Evolutionary conservation across 2,797 vertebrate species (phyloP), one percentile per base, ranked within the genome.

Genomic region (Sarcophilus harrisii): DNA sequence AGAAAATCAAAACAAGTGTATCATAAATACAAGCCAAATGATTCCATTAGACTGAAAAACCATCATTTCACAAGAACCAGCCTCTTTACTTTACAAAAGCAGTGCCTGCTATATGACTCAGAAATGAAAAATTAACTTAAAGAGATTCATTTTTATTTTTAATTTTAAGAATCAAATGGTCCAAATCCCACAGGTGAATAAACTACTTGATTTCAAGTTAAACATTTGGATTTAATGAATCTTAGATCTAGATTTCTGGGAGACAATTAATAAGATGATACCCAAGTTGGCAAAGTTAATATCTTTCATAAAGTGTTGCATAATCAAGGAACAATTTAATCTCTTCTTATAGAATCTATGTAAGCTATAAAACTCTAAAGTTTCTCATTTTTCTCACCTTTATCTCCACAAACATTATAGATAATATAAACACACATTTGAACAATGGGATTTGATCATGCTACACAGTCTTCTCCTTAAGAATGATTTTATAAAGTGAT

Each of bases 61-160:
- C 49, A 91, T 92, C 91, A 95, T 93, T 97, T 97, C 45, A 95
- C 93, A 93, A 96, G 29, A 49, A 90, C 55, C 90, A 94, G 93
- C 57, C 91, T 95, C 24, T 94, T 93, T 11, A 93, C 6, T 95
- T 92, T 96, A 94, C 90, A 92, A 94, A 96, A 94, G 81, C 57
- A 97, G 60, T 92, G 73, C 92, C 62, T 96, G 93, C 30, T 94
- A 92, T 95, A 57, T 93, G 87, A 94, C n/a, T 92, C 93, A 2
- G 14, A 38, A 57, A 32, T 91, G 24, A 49, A 60, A 54, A 32
- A 24, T 96, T 94, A n/a, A 95, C 28, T 55, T 58, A 45, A 89
- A 96, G 92, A 3, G 95, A 57, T 92, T 93, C 32, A 60, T 59
- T 92, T 96, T 95, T 94, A 59, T 95, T 95, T 89, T 57, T 93